phyloP scores from a whole-genome alignment of 2,113 vertebrate species.

The Pardalotus punctatus region DNA sequence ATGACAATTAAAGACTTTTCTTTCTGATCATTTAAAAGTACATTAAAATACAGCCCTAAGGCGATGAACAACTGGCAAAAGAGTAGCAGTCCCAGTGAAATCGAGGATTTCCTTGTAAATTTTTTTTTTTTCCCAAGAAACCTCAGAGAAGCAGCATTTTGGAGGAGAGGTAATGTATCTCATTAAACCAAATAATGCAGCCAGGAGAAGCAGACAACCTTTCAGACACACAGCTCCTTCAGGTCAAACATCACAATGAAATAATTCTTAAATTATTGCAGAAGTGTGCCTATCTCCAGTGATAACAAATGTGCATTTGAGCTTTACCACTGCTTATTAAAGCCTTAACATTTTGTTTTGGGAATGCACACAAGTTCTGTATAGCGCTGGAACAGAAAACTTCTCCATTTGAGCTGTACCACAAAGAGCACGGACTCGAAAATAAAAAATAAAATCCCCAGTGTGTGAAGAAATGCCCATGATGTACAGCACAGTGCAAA shows the following conservation, averaged over 20 bases:
- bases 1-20: not conserved
- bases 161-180: not conserved
- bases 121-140: not conserved
- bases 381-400: not conserved
- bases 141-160: not conserved
- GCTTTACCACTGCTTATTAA: not conserved
- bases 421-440: not conserved
- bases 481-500: not conserved
- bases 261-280: not conserved
- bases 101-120: not conserved
- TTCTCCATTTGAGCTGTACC: not conserved
- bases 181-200: conserved; percentile 28
- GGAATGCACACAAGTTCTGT: not conserved
- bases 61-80: not conserved
- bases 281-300: not conserved
- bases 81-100: not conserved
- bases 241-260: not conserved
- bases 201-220: not conserved
- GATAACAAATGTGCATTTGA: not conserved
- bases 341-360: not conserved
- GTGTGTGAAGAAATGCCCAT: not conserved
- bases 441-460: not conserved
- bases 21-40: conserved; percentile 1
- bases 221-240: not conserved
- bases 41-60: not conserved